A percentile compares a stretch with the other conserved stretches of the same genome.
phyloP scores from a whole-genome alignment of 2,797 vertebrate species.

The Danio aesculapii region DNA sequence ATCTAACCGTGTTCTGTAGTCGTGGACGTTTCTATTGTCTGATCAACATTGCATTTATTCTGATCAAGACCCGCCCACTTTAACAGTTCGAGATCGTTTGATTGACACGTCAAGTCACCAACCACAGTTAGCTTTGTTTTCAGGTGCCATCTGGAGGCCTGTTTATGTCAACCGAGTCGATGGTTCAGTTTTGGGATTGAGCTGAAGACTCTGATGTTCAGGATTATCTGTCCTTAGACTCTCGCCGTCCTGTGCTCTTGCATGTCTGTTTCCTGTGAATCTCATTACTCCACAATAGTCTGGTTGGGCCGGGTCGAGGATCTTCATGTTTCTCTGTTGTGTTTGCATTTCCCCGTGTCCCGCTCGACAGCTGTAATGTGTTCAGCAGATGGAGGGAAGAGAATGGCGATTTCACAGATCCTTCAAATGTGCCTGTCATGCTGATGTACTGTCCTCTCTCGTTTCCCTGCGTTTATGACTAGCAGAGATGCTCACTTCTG shows the following conservation, averaged over 20 bases:
- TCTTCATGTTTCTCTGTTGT: constrained; percentile 18
- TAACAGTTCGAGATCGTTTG: background rate
- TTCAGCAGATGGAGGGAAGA: constrained; percentile 83
- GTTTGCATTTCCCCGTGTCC: constrained; percentile 39
- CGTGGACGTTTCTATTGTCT: no score
- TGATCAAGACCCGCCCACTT: background rate
- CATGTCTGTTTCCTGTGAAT: background rate
- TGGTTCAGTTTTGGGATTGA: no score
- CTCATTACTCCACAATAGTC: constrained; percentile 1
- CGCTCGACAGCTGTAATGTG: constrained; percentile 74
- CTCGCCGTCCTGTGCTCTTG: no score
- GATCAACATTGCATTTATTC: background rate
- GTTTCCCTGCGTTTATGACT: constrained; percentile 38
- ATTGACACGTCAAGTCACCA: background rate
- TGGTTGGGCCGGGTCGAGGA: constrained; percentile 5
- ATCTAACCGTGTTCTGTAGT: no score
- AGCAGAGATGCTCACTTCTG: constrained; percentile 16
- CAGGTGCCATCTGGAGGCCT: background rate
- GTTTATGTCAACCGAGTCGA: no score
- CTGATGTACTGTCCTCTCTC: constrained; percentile 67
- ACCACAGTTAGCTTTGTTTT: background rate
- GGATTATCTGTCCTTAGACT: no score
- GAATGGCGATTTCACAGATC: constrained; percentile 72
- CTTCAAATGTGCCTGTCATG: constrained; percentile 68
- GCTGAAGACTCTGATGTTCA: background rate